These are phyloP conservation scores for Gouania willdenowi DNA, from an alignment of 2,797 vertebrate genomes.

Conservation along the genomic window DNA sequence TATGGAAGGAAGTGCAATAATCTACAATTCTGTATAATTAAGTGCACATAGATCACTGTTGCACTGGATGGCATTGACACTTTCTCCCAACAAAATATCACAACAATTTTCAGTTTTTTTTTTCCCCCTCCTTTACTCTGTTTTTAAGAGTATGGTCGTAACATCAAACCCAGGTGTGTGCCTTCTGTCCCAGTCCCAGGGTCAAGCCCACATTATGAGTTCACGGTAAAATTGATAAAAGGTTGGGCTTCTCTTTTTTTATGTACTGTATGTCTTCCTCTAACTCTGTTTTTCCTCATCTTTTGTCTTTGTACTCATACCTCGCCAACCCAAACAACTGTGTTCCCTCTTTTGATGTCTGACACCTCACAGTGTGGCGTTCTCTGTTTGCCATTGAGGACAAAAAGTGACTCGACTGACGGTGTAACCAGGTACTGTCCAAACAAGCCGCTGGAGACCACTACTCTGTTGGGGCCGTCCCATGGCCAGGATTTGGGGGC, in stretches of 20 bases:
- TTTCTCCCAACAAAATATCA: conserved; percentile 72
- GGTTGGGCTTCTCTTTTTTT: conserved; percentile 43
- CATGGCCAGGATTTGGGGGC: conserved; percentile 79
- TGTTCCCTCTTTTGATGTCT: conserved; percentile 85
- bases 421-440: conserved; percentile 91
- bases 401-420: conserved; percentile 85
- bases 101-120: conserved; percentile 59
- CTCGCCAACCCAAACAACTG: conserved; percentile 93
- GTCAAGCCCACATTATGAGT: conserved; percentile 69
- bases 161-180: conserved; percentile 63
- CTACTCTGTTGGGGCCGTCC: conserved; percentile 80
- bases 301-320: conserved; percentile 78
- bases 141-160: conserved; percentile 70
- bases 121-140: conserved; percentile 57
- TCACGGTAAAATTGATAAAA: conserved; percentile 64
- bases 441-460: conserved; percentile 89
- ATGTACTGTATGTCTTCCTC: conserved; percentile 58
- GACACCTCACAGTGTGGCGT: conserved; percentile 89
- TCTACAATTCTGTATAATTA: conserved; percentile 71
- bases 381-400: conserved; percentile 87
- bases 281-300: conserved; percentile 25
- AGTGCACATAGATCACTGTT: conserved; percentile 80
- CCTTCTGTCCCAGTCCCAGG: conserved; percentile 65
- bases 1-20: conserved; percentile 79
- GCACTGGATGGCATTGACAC: conserved; percentile 75